Evolutionary conservation across 2,888 invertebrate genomes (phyloP).

Genomic region (Heliconius ethilla): DNA sequence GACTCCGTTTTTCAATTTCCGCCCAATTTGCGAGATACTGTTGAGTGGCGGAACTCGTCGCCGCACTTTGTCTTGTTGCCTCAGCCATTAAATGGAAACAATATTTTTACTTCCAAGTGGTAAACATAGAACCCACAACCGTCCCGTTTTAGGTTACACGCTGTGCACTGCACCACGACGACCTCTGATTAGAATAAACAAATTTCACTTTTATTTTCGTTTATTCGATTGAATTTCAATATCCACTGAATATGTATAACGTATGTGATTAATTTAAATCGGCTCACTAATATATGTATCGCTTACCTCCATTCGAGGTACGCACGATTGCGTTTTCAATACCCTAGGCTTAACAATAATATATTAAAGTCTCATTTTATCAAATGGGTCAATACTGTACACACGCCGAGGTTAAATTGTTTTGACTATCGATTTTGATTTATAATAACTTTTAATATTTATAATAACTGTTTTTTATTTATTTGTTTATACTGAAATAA

Average conservation of each 20-base stretch:
- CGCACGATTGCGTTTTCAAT: constrained; percentile 7
- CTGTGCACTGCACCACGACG: too few species aligned
- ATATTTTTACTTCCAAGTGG: too few species aligned
- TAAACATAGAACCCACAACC: too few species aligned
- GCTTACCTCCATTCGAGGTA: constrained; percentile 11
- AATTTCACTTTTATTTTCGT: too few species aligned
- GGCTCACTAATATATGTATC: background rate
- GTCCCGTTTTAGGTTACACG: too few species aligned
- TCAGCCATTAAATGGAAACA: too few species aligned
- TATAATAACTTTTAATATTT: background rate
- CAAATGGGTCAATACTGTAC: constrained; percentile 15
- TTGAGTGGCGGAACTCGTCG: too few species aligned
- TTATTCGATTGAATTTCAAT: background rate
- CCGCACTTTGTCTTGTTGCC: too few species aligned
- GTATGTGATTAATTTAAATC: constrained; percentile 5
- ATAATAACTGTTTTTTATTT: background rate
- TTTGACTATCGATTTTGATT: background rate
- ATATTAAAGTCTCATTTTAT: constrained; percentile 17
- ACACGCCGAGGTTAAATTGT: background rate
- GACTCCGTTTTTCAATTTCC: too few species aligned
- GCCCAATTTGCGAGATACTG: too few species aligned
- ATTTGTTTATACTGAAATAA: background rate
- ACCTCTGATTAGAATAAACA: too few species aligned
- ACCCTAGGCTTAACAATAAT: constrained; percentile 4
- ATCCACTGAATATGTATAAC: background rate